Conservation (phyloP, 2,888 invertebrate species). For the Stramonita haemastoma region DNA sequence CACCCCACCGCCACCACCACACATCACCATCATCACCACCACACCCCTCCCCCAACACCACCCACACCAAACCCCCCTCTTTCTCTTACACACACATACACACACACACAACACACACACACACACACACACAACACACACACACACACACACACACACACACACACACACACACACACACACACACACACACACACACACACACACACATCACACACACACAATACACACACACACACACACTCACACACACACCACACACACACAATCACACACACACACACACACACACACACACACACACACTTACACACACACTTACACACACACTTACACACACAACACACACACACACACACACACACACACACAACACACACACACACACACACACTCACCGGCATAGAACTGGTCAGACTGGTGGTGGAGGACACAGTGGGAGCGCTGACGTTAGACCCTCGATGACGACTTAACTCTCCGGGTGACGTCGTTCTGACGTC, state of each 20-base stretch:
- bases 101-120: conserved; percentile 4
- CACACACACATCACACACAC: too few species aligned
- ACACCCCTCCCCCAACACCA: too few species aligned
- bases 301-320: background rate
- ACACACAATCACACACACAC: background rate
- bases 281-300: conserved; percentile 14
- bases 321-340: background rate
- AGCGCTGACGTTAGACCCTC: conserved; percentile 23
- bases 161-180: conserved; percentile 7
- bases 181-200: conserved; percentile 14
- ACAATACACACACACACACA: background rate
- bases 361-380: conserved; percentile 9
- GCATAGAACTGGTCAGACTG: conserved; percentile 34
- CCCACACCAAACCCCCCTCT: too few species aligned
- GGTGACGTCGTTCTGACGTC: conserved; percentile 25
- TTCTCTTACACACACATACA: conserved; percentile 16
- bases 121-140: conserved; percentile 4
- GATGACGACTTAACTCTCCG: conserved; percentile 27
- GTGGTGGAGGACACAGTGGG: background rate
- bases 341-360: conserved; percentile 14
- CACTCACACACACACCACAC: too few species aligned
- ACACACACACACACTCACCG: conserved; percentile 14
- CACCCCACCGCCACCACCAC: too few species aligned
- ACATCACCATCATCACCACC: too few species aligned
- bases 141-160: conserved; percentile 11